Percentiles rank a stretch among this genome's conserved stretches.
Evolutionary conservation across 2,888 invertebrate genomes (phyloP).

Genomic region (Lobophora halterata): DNA sequence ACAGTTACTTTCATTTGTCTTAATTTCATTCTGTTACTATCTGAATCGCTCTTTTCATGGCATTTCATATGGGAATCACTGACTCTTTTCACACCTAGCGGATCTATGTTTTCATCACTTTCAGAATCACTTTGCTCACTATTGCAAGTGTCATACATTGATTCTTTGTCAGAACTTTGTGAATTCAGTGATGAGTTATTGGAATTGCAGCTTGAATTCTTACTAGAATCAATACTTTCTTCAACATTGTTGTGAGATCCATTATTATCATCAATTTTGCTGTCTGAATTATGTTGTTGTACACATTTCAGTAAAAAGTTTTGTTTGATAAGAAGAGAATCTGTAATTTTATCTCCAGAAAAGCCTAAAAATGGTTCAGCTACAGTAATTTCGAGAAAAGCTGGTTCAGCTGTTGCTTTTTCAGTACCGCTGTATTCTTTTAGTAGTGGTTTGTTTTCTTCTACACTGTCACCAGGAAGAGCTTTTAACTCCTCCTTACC

Average conservation of each 20-base stretch:
- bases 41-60: too few species aligned
- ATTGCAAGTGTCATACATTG: conserved; percentile 63
- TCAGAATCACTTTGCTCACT: conserved; percentile 42
- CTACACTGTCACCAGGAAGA: too few species aligned
- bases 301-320: conserved; percentile 6
- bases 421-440: conserved; percentile 5
- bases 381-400: conserved; percentile 44
- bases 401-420: conserved; percentile 25
- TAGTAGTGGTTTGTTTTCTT: conserved; percentile 4
- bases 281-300: conserved; percentile 3
- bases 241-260: conserved; percentile 2
- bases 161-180: conserved; percentile 40
- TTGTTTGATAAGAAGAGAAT: conserved; percentile 5
- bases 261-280: conserved; percentile 1
- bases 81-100: too few species aligned
- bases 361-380: conserved; percentile 53
- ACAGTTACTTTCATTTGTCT: too few species aligned
- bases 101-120: too few species aligned
- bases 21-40: too few species aligned
- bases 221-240: conserved; percentile 10
- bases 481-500: too few species aligned
- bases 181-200: conserved; percentile 16
- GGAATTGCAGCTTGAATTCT: conserved; percentile 6
- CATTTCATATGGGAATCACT: too few species aligned
- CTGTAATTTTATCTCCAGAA: conserved; percentile 22